Base-by-base conservation (phyloP, 2,888 invertebrate species). In the Eupithecia tripunctaria region DNA sequence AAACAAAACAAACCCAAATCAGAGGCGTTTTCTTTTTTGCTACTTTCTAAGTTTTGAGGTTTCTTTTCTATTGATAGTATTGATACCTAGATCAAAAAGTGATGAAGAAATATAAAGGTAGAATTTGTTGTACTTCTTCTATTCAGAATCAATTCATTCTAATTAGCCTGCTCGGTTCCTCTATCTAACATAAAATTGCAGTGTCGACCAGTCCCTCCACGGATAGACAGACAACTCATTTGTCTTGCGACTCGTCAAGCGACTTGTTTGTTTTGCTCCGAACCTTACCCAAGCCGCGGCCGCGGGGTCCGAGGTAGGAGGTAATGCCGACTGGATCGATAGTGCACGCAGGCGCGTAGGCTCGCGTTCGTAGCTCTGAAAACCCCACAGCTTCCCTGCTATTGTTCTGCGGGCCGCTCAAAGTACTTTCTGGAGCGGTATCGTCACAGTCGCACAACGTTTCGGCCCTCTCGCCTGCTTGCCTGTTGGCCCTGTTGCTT, bases 401-500 rank as follows among this genome's bases (percentile, higher is more conserved):
- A 51, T 51, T 51, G 21, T 51, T 51, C 51, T 21, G 51, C 3
- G 10, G 51, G 21, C 21, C 6, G 51, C 12, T 21, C 51, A 12
- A 51, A 51, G 21, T 21, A 51, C 51, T 51, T 51, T 51, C 51
- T n/a, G 12, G 51, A 51, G n/a, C 51, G 10, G 2, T 21, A 51
- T 51, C 2, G 51, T 51, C 21, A 2, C 51, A 51, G 51, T 10
- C 12, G 51, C 51, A 51, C 51, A 10, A 51, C 51, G 21, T 51
- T 51, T 21, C 12, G 21, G n/a, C 21, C 51, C 21, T 21, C 51
- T 8, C 51, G 51, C 51, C 51, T 12, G 51, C 51, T 51, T 21
- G 51, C 51, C 51, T 51, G 51, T 51, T 51, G 51, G 21, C 21
- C 51, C 51, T 51, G 51, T 51, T 51, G 51, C 51, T 51, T 51